phyloP scores from a whole-genome alignment of 1,140 invertebrate genomes.

The Cherax destructor region DNA sequence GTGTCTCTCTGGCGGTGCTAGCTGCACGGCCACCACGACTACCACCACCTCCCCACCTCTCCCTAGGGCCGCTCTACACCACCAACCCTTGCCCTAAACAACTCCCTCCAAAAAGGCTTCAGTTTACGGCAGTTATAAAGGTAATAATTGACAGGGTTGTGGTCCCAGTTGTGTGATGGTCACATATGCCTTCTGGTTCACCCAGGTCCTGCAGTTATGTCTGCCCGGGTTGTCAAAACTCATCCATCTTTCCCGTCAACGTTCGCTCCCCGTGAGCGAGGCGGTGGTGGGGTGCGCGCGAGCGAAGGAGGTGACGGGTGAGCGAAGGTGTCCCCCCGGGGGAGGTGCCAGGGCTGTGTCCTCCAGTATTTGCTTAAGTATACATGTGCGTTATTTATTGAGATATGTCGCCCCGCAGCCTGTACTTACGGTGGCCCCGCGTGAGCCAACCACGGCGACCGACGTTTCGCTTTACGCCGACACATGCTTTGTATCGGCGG shows the following conservation, averaged over 20 bases:
- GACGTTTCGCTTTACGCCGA: slow-evolving; percentile 30
- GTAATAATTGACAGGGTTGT: slow-evolving; percentile 49
- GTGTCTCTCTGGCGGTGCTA: neutral
- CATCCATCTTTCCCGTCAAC: slow-evolving; percentile 54
- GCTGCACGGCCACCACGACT: neutral
- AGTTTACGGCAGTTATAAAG: slow-evolving; percentile 12
- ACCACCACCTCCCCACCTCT: neutral
- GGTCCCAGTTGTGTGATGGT: slow-evolving; percentile 50
- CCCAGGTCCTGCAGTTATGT: slow-evolving; percentile 55
- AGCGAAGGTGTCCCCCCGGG: slow-evolving; percentile 35
- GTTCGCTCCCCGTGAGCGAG: slow-evolving; percentile 13
- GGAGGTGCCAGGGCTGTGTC: slow-evolving; percentile 32
- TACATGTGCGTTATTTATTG: slow-evolving; percentile 67
- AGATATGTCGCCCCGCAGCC: slow-evolving; percentile 61
- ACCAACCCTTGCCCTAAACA: neutral
- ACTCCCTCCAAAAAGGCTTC: neutral
- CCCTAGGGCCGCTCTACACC: neutral
- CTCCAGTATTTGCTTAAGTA: slow-evolving; percentile 65
- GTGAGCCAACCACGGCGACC: slow-evolving; percentile 38
- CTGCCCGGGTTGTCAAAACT: slow-evolving; percentile 55
- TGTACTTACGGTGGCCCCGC: slow-evolving; percentile 52
- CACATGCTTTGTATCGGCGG: neutral
- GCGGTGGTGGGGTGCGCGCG: neutral
- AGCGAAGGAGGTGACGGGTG: slow-evolving; percentile 37
- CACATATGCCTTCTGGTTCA: slow-evolving; percentile 52